Evolutionary conservation across 1,140 invertebrate species (phyloP), one percentile per base, ranked within the genome.

Genomic region (Pseudomyrmex pallidus): DNA sequence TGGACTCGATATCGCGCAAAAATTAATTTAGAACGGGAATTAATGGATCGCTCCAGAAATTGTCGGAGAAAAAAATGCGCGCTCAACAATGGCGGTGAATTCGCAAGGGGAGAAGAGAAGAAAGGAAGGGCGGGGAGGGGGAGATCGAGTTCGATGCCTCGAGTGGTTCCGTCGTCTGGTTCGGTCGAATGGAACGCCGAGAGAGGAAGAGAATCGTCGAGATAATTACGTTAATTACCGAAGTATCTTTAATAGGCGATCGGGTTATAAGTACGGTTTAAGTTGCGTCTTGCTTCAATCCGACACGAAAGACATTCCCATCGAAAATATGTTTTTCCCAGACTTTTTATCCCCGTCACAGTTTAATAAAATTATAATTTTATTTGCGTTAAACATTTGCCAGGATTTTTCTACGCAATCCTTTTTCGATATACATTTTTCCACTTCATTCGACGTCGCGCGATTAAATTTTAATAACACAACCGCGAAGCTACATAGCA

Each of bases 161-260:
- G 54, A 70, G 57, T 72, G 15, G 57, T 72, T n/a, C 22, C 46
- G 54, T 70, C 35, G 35, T 70, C 20, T 72, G 54, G 67, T 59
- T 80, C 54, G 20, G 66, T 72, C 54, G 44, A 59, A 57, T 59
- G 52, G 66, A 80, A 72, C 77, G 44, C 13, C 15, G 22, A 25
- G 1, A 70, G 46, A 80, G 77, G 46, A 72, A 72, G 66, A 80
- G 66, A 44, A 70, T 78, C 35, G 64, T 78, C 76, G 59, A 59
- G 20, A 80, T 80, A 80, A 80, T 80, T 80, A 57, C 66, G 54
- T 72, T 80, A 80, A 80, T 80, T 72, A 80, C 20, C 44, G 54
- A 59, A 80, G 46, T 78, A 78, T 80, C 44, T 61, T 59, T 80
- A 80, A 80, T 67, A 66, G n/a, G 20, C 50, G 63, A 68, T 77